Conservation (phyloP, 2,888 invertebrate genomes). For the Phrixothrix hirtus region DNA sequence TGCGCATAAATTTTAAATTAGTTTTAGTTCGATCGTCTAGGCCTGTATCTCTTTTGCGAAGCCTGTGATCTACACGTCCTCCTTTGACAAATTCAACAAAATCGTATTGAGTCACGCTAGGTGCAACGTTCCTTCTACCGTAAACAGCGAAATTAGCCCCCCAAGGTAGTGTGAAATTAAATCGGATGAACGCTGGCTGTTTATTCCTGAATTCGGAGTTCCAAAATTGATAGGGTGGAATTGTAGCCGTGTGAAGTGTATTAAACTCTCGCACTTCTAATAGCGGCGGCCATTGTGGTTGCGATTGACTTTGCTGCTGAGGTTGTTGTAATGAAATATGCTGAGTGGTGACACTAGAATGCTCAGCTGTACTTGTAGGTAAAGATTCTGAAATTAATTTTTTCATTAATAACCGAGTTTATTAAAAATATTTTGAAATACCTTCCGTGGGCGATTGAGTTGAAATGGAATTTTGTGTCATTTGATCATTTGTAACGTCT, state of each 20-base stretch:
- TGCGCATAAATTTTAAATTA: conserved; percentile 28
- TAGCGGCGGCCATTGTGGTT: conserved; percentile 68
- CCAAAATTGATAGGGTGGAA: conserved; percentile 92
- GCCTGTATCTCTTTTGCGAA: conserved; percentile 59
- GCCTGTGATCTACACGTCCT: conserved; percentile 77
- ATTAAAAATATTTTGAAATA: too few species aligned
- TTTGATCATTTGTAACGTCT: conserved; percentile 86
- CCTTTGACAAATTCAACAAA: conserved; percentile 93
- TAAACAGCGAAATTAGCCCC: conserved; percentile 95
- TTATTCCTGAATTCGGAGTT: conserved; percentile 90
- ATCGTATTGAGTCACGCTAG: conserved; percentile 96
- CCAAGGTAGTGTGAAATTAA: conserved; percentile 90
- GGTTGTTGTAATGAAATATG: conserved; percentile 67
- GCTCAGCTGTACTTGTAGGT: conserved; percentile 71
- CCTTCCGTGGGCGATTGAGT: conserved; percentile 74
- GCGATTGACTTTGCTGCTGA: conserved; percentile 73
- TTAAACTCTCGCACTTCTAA: conserved; percentile 84
- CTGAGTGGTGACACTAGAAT: conserved; percentile 62
- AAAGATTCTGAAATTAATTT: conserved; percentile 75
- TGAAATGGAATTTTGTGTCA: conserved; percentile 74
- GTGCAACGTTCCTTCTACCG: conserved; percentile 91
- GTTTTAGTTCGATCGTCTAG: conserved; percentile 17
- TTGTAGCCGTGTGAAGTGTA: conserved; percentile 79
- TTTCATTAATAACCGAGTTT: not conserved
- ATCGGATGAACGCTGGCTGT: conserved; percentile 84